Conservation (phyloP, 35 echinoderm and acorn worm genomes). For the Apostichopus japonicus region DNA sequence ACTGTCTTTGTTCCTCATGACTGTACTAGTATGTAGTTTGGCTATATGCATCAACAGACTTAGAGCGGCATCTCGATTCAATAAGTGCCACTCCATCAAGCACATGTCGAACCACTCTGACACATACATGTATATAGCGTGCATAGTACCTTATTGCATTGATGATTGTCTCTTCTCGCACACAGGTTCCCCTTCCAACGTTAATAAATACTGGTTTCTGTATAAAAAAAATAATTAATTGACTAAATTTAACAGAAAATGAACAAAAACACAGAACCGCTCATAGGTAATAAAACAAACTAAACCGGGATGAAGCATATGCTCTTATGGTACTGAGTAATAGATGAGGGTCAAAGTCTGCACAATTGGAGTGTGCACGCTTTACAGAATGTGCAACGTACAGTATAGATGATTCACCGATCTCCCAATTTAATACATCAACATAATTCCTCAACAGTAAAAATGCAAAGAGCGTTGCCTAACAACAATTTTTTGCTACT, state of each 20-base stretch:
- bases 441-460: background rate
- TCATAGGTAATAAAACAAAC: background rate
- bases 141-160: conserved; percentile 20
- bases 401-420: background rate
- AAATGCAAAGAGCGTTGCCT: background rate
- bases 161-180: conserved; percentile 36
- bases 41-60: too few species aligned
- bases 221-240: too few species aligned
- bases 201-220: conserved; percentile 62
- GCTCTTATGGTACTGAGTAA: background rate
- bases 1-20: too few species aligned
- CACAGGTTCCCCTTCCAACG: conserved; percentile 43
- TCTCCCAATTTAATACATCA: background rate
- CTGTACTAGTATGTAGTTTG: too few species aligned
- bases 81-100: too few species aligned
- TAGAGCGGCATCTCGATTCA: too few species aligned
- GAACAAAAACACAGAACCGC: background rate
- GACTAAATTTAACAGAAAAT: background rate
- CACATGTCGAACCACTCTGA: background rate
- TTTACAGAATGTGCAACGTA: too few species aligned
- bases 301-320: background rate
- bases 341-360: background rate
- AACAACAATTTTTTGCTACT: background rate
- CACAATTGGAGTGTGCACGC: too few species aligned
- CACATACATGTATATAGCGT: background rate